Base-by-base conservation (phyloP, 2,888 invertebrate species). In the Meta bourneti region DNA sequence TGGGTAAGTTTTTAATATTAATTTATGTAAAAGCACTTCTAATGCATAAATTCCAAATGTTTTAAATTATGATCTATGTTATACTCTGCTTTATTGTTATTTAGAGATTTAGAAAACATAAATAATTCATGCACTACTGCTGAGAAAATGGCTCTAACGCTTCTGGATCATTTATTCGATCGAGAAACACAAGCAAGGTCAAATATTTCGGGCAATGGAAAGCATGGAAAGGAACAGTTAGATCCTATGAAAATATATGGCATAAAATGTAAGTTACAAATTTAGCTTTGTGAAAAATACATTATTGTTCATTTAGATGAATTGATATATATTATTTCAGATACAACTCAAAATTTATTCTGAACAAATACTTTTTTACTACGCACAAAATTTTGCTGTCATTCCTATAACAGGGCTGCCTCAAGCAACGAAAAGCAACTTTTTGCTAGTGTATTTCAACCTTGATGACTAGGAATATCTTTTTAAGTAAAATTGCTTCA, bases 111-210 rank as follows among this genome's bases (percentile, higher is more conserved):
- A 20, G 94, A 95, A 48, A 95, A 95, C 92, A 95, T 96, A 80
- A 95, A 96, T 93, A 95, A 95, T 20, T 95, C 95, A 92, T 96
- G 95, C 94, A 94, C 95, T 20, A 95, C 95, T 16, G 95, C 96
- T 71, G 95, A 96, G 93, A 96, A 96, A 94, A 95, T 96, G 95
- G 96, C 95, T 4, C 94, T 96, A 19, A 95, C 95, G 1, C 94
- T 96, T 75, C 94, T 96, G 52, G 96, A 96, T 93, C 95, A 95
- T 93, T 94, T 96, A 90, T 96, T 96, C 94, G 95, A 95, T 71
- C 94, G 95, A 69, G 96, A 96, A 93, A 95, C 95, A 6, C 95
- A 95, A 93, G 95, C 96, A 9, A 94, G 94, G 48, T 96, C 96
- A 8, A 96, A 96, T 93, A 94, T 96, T 70, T 95, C 95, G 19